Evolutionary conservation across 92 coral and sea anemone genomes (phyloP).

Genomic region (Plumapathes pennacea): DNA sequence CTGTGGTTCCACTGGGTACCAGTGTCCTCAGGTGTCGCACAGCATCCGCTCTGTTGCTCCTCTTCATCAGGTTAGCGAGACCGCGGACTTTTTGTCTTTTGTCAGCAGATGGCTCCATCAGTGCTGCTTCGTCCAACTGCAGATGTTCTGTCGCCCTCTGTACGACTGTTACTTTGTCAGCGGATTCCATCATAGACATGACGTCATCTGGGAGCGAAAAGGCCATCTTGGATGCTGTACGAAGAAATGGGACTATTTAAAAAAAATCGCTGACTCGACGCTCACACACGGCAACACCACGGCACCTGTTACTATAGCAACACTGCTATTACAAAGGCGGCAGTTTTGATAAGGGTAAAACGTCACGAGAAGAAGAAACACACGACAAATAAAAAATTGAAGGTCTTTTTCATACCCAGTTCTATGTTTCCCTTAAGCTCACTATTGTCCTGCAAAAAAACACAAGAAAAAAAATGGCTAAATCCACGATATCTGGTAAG

Average conservation of each 20-base stretch:
- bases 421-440: too few relatives aligned
- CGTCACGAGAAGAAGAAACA: too few relatives aligned
- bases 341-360: background rate
- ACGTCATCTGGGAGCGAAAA: background rate
- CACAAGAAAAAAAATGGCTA: too few relatives aligned
- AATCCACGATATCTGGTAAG: too few relatives aligned
- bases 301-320: too few relatives aligned
- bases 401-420: too few relatives aligned
- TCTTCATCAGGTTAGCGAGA: background rate
- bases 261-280: too few relatives aligned
- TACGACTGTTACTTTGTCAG: background rate
- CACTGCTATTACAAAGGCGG: background rate
- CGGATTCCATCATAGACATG: background rate
- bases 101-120: constrained; percentile 9
- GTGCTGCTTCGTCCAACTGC: background rate
- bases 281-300: too few relatives aligned
- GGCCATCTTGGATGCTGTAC: too few relatives aligned
- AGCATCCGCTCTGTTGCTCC: background rate
- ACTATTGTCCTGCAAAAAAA: too few relatives aligned
- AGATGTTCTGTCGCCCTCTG: background rate
- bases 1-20: constrained; percentile 31
- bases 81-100: constrained; percentile 11
- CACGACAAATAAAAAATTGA: too few relatives aligned
- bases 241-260: too few relatives aligned
- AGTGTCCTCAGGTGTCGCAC: background rate